phyloP scores from a whole-genome alignment of 2,797 vertebrate species.

The Sebastes vulpes region DNA sequence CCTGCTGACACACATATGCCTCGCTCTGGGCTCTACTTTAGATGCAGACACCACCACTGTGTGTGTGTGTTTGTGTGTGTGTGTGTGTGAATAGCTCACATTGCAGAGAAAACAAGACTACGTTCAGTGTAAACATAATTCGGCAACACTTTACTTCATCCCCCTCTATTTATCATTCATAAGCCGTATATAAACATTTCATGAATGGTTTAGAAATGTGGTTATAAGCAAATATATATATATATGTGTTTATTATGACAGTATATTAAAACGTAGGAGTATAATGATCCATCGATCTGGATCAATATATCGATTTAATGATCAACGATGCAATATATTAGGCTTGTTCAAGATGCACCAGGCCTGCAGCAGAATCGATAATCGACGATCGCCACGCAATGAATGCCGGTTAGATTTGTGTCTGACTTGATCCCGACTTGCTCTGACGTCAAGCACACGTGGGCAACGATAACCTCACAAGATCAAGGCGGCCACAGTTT shows the following conservation, averaged over 20 bases:
- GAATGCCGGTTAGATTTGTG: too few relatives aligned
- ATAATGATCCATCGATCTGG: too few relatives aligned
- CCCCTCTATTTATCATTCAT: neutral
- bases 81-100: neutral
- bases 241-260: neutral
- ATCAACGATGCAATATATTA: too few relatives aligned
- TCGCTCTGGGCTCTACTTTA: slow-evolving; percentile 29
- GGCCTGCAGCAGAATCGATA: too few relatives aligned
- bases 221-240: neutral
- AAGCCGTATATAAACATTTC: neutral
- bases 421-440: too few relatives aligned
- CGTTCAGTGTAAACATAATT: neutral
- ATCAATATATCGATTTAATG: too few relatives aligned
- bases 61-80: neutral
- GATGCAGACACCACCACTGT: slow-evolving; percentile 23
- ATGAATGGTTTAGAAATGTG: neutral
- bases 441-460: too few relatives aligned
- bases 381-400: too few relatives aligned
- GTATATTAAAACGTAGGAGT: neutral
- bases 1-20: slow-evolving; percentile 64
- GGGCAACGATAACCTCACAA: too few relatives aligned
- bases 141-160: neutral
- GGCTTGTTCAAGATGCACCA: too few relatives aligned
- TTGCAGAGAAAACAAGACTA: neutral
- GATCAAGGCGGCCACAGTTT: too few relatives aligned